Evolutionary conservation across 1,140 invertebrate genomes (phyloP), one percentile per base, ranked within the genome.

Genomic region (Aporrectodea caliginosa): DNA sequence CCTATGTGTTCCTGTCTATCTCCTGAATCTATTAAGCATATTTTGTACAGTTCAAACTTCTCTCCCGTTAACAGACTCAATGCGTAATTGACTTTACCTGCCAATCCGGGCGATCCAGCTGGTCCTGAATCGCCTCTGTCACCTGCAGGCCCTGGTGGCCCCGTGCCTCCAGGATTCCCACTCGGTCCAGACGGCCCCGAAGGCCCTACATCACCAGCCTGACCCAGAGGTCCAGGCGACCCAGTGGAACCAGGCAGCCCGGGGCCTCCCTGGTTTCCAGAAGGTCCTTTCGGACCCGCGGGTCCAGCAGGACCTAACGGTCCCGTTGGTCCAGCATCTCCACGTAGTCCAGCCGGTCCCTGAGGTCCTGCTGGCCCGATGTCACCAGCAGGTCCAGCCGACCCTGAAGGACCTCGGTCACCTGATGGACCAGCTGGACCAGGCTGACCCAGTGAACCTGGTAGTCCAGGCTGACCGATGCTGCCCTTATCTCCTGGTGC

Each of bases 221-320:
- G 75, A 29, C 79, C 79, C 12, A 69, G 32, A 1, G 29, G 32
- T 16, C 79, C 79, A 70, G 34, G 77, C 33, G 73, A 73, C 33
- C 80, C 80, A 2, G 77, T n/a, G 22, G 72, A 27, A 32, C 80
- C 80, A 16, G 78, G 33, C 6, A n/a, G 71, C 69, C 80, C 80
- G 14, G 35, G 30, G 27, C 14, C 27, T 27, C 70, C 70, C 14
- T 2, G n/a, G 27, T 2, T 12, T 12, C 70, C 70, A 72, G 31
- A 29, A 12, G 2, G 31, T 72, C 70, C 70, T 29, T 27, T 72
- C n/a, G 31, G 70, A 29, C 70, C 70, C 2, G 6, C n/a, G 27
- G n/a, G n/a, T 32, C 70, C 70, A 12, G 70, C 6, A 12, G 70
- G n/a, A 27, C 70, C 70, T 12, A 32, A 14, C 27, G 70, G 31